Conservation (phyloP, 2,888 invertebrate species). For the Stictocephala bisonia region DNA sequence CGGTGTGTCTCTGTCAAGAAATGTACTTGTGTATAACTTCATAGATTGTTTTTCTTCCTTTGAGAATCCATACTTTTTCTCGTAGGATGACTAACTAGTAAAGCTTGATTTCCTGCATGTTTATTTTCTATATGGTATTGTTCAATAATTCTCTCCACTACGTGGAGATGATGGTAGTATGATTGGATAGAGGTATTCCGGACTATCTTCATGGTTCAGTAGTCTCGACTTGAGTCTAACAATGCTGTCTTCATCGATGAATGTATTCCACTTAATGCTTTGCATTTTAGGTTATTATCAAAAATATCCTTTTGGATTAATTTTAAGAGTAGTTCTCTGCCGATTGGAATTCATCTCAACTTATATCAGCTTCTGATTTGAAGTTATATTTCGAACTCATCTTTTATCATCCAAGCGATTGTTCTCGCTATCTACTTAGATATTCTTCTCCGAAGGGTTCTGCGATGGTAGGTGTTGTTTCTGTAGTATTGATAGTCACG, state of each 20-base stretch:
- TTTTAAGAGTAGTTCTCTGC: background rate
- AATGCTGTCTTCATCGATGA: background rate
- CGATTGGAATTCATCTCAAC: too few relatives aligned
- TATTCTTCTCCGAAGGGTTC: background rate
- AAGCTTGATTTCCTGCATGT: constrained; percentile 5
- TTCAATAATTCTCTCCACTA: constrained; percentile 3
- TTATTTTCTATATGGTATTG: background rate
- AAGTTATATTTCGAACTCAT: background rate
- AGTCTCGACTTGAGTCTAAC: background rate
- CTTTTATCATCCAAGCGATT: background rate
- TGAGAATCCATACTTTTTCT: constrained; percentile 30
- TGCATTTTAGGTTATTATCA: background rate
- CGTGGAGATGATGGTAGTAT: background rate
- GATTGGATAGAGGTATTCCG: background rate
- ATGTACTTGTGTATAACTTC: background rate
- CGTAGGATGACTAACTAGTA: background rate
- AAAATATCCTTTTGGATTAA: background rate
- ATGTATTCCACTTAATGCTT: background rate
- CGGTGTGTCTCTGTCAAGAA: constrained; percentile 51
- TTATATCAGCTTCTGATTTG: too few relatives aligned
- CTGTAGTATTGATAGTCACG: too few relatives aligned
- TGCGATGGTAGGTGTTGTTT: too few relatives aligned
- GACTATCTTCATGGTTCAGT: background rate
- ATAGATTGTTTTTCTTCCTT: constrained; percentile 24
- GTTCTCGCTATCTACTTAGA: constrained; percentile 1